Evolutionary conservation across 2,113 vertebrate genomes (phyloP).

Genomic region (Ginglymostoma cirratum): DNA sequence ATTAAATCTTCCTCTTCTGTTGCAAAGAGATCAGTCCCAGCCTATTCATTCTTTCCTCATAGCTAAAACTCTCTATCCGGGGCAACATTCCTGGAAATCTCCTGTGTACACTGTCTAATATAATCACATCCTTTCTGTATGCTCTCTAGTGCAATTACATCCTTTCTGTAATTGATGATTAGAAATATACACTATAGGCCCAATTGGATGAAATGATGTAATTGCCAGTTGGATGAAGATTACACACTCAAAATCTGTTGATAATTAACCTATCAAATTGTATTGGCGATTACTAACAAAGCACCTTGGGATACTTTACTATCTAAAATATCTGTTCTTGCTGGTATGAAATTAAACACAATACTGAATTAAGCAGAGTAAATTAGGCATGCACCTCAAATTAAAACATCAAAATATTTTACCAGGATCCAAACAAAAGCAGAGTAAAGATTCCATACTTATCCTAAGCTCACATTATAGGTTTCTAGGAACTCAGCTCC

Average conservation of each 20-base stretch:
- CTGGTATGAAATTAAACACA: neutral
- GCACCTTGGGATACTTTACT: neutral
- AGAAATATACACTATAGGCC: no score
- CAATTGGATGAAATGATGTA: neutral
- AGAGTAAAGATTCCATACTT: neutral
- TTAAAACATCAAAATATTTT: neutral
- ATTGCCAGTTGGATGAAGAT: neutral
- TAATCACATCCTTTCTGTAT: neutral
- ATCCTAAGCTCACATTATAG: neutral
- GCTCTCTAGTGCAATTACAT: neutral
- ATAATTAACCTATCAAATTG: neutral
- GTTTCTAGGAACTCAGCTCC: neutral
- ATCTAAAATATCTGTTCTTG: neutral
- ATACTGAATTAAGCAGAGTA: neutral
- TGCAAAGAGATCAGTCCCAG: neutral
- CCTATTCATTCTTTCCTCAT: neutral
- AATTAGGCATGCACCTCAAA: neutral
- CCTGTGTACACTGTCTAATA: neutral
- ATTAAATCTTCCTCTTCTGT: neutral
- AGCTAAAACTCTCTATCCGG: neutral
- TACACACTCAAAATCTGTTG: neutral
- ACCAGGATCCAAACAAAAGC: neutral
- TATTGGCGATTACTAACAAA: neutral
- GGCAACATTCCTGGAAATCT: neutral
- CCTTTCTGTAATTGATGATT: neutral